Evolutionary conservation across 1,140 invertebrate genomes (phyloP), one percentile per base, ranked within the genome.

Genomic region (Medauroidea extradentata): DNA sequence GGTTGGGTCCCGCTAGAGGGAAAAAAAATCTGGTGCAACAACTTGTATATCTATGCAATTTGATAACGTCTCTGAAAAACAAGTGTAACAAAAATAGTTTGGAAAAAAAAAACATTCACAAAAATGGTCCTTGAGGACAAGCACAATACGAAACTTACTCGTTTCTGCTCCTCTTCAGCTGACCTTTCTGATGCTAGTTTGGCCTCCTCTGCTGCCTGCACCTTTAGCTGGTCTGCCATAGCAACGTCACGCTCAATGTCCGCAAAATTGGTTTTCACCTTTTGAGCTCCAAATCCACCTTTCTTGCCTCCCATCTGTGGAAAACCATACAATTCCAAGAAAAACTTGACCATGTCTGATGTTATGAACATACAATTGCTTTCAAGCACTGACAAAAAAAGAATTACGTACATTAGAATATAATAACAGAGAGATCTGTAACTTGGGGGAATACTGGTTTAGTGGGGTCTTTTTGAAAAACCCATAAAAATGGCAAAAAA

Each of bases 211-310:
- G 65, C 59, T 70, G 75, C 78, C 73, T 82, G 76, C 69, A 83
- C 75, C 69, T 84, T 86, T 14, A 86, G 75, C 71, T 91, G 85
- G 72, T 93, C 92, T 25, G 85, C 82, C 63, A 91, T 81, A 63
- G 88, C 85, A 0, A 93, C 93, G 69, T 92, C 88, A 66, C 86
- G 86, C 77, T 99, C 96, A 44, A 99, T 86, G 69, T 97, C 95
- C n/a, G 89, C 89, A 75, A 99, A 99, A 75, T 99, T 95, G 13
- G 89, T 84, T 67, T 88, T 93, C 5, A 98, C 91, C 75, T 93
- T 93, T 55, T 94, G 95, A n/a, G 96, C 97, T 55, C 96, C 96
- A n/a, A 99, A 75, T 1, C 94, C 91, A 42, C 83, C 84, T 74
- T 92, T 96, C 70, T 94, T 96, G 0, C 81, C 85, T 13, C 92